Conservation (phyloP, 2,797 vertebrate species). For the Microctenopoma lineatum region DNA sequence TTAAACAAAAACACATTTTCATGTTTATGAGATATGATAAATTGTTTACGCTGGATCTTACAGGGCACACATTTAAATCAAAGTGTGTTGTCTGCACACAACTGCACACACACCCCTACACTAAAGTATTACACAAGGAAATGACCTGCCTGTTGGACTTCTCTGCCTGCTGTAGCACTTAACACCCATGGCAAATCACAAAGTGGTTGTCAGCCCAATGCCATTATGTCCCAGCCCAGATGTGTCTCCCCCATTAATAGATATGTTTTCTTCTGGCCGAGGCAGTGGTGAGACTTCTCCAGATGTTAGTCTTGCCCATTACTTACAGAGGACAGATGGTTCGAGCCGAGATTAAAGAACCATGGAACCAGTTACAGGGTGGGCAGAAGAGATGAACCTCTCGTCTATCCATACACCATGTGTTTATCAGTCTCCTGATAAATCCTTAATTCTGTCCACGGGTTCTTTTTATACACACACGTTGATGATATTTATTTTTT, state of each 20-base stretch:
- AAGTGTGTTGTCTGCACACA: slow-evolving; percentile 33
- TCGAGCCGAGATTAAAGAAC: slow-evolving; percentile 71
- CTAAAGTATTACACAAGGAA: slow-evolving; percentile 39
- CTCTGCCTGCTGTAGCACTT: slow-evolving; percentile 37
- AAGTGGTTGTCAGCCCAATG: slow-evolving; percentile 62
- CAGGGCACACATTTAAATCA: slow-evolving; percentile 29
- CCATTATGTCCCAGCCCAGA: slow-evolving; percentile 61
- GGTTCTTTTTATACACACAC: slow-evolving; percentile 33
- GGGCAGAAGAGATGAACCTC: slow-evolving; percentile 57
- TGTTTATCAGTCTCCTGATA: slow-evolving; percentile 45
- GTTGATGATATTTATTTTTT: slow-evolving; percentile 16
- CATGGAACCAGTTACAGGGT: slow-evolving; percentile 56
- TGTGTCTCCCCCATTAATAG: slow-evolving; percentile 66
- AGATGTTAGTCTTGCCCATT: slow-evolving; percentile 76
- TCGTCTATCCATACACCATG: slow-evolving; percentile 51
- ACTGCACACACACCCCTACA: slow-evolving; percentile 17
- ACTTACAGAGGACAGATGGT: slow-evolving; percentile 71
- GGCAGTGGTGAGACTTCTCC: slow-evolving; percentile 56
- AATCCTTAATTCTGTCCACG: slow-evolving; percentile 37
- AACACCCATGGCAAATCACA: slow-evolving; percentile 54
- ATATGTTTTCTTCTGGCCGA: slow-evolving; percentile 54
- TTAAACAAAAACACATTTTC: slow-evolving; percentile 61
- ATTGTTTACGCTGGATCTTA: slow-evolving; percentile 44
- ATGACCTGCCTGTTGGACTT: slow-evolving; percentile 46
- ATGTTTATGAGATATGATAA: slow-evolving; percentile 62